A percentile compares a stretch with the other conserved stretches of the same genome.
Conservation (phyloP, 1,140 invertebrate genomes). For the Scaptomyza graminum region DNA sequence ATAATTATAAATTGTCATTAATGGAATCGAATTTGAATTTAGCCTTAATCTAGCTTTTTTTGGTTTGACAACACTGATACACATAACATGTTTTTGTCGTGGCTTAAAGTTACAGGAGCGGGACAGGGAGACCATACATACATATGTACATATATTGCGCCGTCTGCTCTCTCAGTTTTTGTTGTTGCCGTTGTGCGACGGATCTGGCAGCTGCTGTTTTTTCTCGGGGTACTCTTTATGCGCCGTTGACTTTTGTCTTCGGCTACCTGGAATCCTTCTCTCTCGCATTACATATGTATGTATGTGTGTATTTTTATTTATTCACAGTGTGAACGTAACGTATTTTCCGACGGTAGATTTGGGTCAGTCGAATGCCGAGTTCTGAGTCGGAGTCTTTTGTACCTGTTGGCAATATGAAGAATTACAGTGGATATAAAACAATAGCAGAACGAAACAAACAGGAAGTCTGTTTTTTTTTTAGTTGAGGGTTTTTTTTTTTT, state of each 20-base stretch:
- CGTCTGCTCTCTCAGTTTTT: conserved; percentile 12
- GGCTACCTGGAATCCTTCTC: conserved; percentile 55
- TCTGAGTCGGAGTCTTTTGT: conserved; percentile 7
- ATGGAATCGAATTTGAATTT: not conserved
- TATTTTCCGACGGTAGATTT: conserved; percentile 62
- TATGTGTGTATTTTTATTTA: conserved; percentile 20
- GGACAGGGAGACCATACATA: conserved; percentile 29
- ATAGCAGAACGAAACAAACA: conserved; percentile 43
- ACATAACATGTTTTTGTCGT: conserved; percentile 39
- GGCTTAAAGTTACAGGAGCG: conserved; percentile 55
- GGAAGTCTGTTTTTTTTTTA: conserved; percentile 42
- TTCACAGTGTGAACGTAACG: conserved; percentile 61
- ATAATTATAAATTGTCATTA: no score
- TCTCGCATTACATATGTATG: conserved; percentile 7
- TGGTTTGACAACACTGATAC: not conserved
- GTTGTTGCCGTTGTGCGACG: conserved; percentile 15
- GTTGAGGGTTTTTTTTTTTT: conserved; percentile 19
- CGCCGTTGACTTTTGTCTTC: conserved; percentile 42
- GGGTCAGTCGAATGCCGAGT: conserved; percentile 28
- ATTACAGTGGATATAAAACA: conserved; percentile 46
- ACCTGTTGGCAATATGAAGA: conserved; percentile 60
- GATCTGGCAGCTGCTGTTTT: conserved; percentile 57
- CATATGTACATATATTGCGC: not conserved
- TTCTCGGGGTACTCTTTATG: conserved; percentile 40
- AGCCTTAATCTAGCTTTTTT: not conserved